These are phyloP conservation scores for Bos indicus DNA, from an alignment of 2,113 vertebrate species.

Conservation along the genomic window DNA sequence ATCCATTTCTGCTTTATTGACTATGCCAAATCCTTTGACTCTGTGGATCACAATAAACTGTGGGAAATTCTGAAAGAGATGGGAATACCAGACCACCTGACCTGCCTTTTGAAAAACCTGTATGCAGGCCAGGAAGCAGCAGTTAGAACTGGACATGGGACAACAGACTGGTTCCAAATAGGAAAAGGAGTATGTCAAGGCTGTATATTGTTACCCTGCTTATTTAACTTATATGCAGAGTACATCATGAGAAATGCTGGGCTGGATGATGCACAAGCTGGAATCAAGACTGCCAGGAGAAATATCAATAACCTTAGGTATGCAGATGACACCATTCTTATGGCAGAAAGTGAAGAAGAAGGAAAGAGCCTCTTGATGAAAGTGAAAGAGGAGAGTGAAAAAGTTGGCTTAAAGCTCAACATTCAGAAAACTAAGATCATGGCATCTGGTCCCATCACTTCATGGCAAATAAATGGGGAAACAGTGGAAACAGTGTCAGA, in stretches of 20 bases:
- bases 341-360: background rate
- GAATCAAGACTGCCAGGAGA: background rate
- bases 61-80: background rate
- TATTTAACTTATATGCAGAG: background rate
- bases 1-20: background rate
- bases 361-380: background rate
- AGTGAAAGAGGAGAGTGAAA: background rate
- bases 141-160: background rate
- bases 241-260: background rate
- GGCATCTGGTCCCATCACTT: background rate
- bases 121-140: background rate
- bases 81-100: background rate
- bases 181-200: background rate
- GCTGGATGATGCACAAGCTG: background rate
- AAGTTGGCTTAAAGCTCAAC: background rate
- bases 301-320: background rate
- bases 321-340: background rate
- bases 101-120: background rate
- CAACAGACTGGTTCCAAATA: background rate
- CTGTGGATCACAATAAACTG: background rate
- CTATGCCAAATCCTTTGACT: background rate
- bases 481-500: background rate
- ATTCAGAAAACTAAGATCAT: background rate
- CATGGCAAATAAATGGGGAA: background rate
- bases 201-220: background rate